These are phyloP conservation scores for Cenopis cana DNA, from an alignment of 2,888 invertebrate genomes.

Conservation along the genomic window DNA sequence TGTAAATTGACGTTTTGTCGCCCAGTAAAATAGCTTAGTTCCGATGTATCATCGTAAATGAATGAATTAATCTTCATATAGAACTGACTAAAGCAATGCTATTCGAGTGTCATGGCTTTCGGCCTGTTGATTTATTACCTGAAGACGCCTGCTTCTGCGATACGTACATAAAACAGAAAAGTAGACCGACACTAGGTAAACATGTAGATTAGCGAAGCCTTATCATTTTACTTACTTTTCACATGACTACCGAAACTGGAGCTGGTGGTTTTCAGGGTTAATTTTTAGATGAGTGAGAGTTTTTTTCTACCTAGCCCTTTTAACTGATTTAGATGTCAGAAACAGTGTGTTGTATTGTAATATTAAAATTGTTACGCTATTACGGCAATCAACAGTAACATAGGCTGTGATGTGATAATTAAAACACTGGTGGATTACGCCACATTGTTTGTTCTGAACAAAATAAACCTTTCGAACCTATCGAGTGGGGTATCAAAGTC, in stretches of 20 bases:
- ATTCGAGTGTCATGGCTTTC: background rate
- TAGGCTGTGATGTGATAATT: background rate
- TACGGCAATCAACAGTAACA: background rate
- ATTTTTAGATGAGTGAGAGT: background rate
- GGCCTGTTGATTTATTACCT: background rate
- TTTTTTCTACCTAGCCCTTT: background rate
- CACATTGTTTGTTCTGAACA: background rate
- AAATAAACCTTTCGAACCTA: background rate
- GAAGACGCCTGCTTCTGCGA: background rate
- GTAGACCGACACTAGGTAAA: background rate
- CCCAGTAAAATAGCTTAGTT: background rate
- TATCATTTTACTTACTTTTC: background rate
- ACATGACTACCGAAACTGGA: background rate
- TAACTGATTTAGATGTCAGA: background rate
- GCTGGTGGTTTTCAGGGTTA: background rate
- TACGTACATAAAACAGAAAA: background rate
- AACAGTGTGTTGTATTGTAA: too few relatives aligned
- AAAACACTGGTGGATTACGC: background rate
- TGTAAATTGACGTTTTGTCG: background rate
- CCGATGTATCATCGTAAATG: background rate
- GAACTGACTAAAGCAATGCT: background rate
- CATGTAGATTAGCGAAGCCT: background rate
- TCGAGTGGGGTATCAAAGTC: background rate
- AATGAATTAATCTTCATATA: background rate
- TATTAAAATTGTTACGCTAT: background rate